phyloP scores from a whole-genome alignment of 2,113 vertebrate genomes.

The Datnioides undecimradiatus region DNA sequence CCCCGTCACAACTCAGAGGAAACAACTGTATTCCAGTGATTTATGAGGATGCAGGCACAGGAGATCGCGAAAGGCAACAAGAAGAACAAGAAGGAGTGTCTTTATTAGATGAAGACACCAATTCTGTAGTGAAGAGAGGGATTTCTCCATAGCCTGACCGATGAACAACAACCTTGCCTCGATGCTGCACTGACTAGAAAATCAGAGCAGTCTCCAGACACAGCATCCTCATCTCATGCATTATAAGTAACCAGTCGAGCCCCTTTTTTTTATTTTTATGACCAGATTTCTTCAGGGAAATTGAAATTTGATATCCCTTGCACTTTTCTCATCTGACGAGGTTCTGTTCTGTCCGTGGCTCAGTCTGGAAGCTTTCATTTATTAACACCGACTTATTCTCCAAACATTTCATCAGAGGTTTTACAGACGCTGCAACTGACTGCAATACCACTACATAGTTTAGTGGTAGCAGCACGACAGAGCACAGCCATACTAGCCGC shows the following conservation, averaged over 20 bases:
- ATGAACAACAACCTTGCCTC: not conserved
- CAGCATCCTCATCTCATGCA: not conserved
- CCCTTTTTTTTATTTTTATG: not conserved
- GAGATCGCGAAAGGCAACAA: not conserved
- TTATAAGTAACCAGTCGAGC: not conserved
- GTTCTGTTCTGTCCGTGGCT: not conserved
- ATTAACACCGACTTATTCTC: not conserved
- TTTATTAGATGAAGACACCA: not conserved
- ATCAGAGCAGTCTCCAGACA: not conserved
- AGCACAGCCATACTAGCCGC: not conserved
- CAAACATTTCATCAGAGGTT: not conserved
- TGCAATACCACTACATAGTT: not conserved
- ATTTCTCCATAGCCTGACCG: not conserved
- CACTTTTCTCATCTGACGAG: not conserved
- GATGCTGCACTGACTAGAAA: not conserved
- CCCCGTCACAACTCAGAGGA: not conserved
- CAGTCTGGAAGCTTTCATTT: not conserved
- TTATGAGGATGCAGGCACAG: not conserved
- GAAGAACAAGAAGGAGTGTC: not conserved
- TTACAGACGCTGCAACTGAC: not conserved
- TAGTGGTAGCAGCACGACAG: not conserved
- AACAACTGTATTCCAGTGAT: conserved; percentile 2
- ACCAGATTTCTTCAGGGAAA: not conserved
- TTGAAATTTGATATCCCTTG: not conserved
- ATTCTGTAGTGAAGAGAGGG: not conserved